phyloP scores from a whole-genome alignment of 1,140 invertebrate species.

The Sycophila sp. region DNA sequence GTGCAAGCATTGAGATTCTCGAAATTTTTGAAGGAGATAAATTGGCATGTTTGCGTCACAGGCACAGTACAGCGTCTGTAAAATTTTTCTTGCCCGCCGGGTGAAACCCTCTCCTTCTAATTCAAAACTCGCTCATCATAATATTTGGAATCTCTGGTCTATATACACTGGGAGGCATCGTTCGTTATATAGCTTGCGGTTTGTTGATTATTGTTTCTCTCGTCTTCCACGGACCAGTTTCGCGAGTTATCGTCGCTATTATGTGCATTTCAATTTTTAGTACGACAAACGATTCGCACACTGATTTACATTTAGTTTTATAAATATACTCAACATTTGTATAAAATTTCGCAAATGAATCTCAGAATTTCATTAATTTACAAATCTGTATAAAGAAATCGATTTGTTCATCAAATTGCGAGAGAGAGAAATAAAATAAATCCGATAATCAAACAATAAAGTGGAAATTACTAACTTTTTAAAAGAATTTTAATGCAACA shows the following conservation, averaged over 20 bases:
- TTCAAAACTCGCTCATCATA: conserved; percentile 45
- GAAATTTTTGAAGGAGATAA: conserved; percentile 4
- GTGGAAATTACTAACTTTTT: too few species aligned
- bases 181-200: conserved; percentile 34
- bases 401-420: too few species aligned
- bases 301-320: neutral
- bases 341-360: too few species aligned
- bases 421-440: too few species aligned
- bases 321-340: too few species aligned
- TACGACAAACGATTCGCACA: neutral
- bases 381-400: too few species aligned
- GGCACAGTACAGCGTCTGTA: conserved; percentile 17
- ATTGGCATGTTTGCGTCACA: conserved; percentile 23
- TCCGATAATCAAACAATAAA: too few species aligned
- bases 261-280: neutral
- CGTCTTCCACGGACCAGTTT: neutral
- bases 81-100: conserved; percentile 8
- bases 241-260: conserved; percentile 5
- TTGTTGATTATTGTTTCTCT: conserved; percentile 35
- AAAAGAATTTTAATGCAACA: too few species aligned
- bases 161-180: neutral
- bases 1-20: neutral
- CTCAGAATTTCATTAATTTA: too few species aligned
- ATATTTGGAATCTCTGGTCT: conserved; percentile 48
- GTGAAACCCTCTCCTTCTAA: neutral